Percentiles rank a stretch among this genome's conserved stretches.
Evolutionary conservation across 2,888 invertebrate genomes (phyloP).

Genomic region (Spodoptera exigua): DNA sequence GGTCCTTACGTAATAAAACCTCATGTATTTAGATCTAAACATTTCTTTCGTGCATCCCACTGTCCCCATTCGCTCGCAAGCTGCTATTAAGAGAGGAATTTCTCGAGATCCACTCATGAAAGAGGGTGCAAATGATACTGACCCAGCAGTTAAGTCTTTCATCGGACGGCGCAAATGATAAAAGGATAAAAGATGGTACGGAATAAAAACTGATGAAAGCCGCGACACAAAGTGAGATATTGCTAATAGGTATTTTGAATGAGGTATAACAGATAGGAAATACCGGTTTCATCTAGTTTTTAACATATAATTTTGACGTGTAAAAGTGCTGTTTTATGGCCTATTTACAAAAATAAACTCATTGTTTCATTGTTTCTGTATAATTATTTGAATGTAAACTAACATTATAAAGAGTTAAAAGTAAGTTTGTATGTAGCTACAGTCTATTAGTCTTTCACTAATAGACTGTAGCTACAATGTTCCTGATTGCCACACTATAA

Average conservation of each 20-base stretch:
- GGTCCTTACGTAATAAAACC: conserved; percentile 35
- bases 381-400: too few species aligned
- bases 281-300: too few species aligned
- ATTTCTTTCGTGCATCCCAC: conserved; percentile 29
- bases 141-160: conserved; percentile 25
- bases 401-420: too few species aligned
- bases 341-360: too few species aligned
- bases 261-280: conserved; percentile 1
- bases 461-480: too few species aligned
- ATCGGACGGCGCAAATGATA: conserved; percentile 23
- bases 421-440: too few species aligned
- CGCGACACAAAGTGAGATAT: conserved; percentile 2
- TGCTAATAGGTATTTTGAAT: neutral
- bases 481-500: too few species aligned
- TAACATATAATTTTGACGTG: too few species aligned
- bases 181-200: conserved; percentile 19
- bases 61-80: conserved; percentile 35
- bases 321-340: too few species aligned
- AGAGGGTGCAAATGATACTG: conserved; percentile 55
- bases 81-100: conserved; percentile 50
- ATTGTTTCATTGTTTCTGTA: too few species aligned
- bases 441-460: too few species aligned
- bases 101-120: conserved; percentile 28
- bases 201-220: conserved; percentile 30
- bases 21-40: conserved; percentile 52